Evolutionary conservation across 2,113 vertebrate genomes (phyloP), one percentile per base, ranked within the genome.

Genomic region (Planiliza haematocheilus): DNA sequence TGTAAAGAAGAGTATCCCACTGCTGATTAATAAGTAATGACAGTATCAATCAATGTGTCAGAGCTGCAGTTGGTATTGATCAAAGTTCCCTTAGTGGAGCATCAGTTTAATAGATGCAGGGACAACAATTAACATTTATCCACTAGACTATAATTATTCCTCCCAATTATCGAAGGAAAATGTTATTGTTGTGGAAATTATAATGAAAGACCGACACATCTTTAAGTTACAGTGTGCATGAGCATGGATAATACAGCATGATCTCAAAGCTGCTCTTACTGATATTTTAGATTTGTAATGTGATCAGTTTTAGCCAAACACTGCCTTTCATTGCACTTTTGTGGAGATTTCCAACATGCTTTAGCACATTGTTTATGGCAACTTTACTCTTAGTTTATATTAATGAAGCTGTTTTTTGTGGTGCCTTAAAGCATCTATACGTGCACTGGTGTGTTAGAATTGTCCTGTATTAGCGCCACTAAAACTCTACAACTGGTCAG

Each of bases 21-120:
- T n/a, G 57, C 18, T 10, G 48, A 68, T 86, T 74, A 85, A 79
- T 75, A 63, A 83, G 81, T 83, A 74, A 86, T 24, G 7, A 75
- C 61, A 49, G 39, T 43, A 82, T 90, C 59, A 77, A 63, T 88
- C 74, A 82, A 52, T 11, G 34, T 67, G 70, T 41, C 72, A 50
- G 9, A 67, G 45, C 37, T 58, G 72, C 78, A 74, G 71, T 63
- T 62, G 53, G 70, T 83, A 83, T 70, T 70, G 74, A 86, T 79
- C 55, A 38, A 57, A 57, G 21, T 18, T 53, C 61, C 49, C 37
- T 62, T 37, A 56, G 36, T 43, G 53, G 36, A 37, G 49, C 3
- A 4, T 56, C 39, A 21, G 34, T 43, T 63, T 53, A 60, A 74
- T 72, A 82, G 50, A 67, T 67, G 18, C 49, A 81, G 56, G 60